These are phyloP conservation scores for Saturnia japonica DNA, from an alignment of 2,888 invertebrate species.

Conservation along the genomic window DNA sequence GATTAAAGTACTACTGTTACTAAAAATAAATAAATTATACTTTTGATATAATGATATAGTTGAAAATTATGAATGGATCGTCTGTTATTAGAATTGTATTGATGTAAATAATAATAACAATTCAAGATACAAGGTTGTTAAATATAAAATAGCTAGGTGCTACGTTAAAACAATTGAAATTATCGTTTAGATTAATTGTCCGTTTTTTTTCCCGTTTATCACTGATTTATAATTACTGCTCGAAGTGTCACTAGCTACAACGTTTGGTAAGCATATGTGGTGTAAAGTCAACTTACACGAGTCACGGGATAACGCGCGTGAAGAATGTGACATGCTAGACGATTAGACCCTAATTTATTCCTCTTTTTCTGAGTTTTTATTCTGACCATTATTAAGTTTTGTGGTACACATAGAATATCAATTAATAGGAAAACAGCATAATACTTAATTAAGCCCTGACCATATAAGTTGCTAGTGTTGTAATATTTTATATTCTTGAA, in stretches of 20 bases:
- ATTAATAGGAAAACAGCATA: not conserved
- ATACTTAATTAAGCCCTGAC: not conserved
- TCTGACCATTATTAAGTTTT: not conserved
- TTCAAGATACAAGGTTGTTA: not conserved
- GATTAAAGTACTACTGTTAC: too few relatives aligned
- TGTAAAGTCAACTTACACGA: not conserved
- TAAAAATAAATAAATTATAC: too few relatives aligned
- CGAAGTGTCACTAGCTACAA: not conserved
- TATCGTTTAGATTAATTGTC: not conserved
- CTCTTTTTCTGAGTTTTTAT: not conserved
- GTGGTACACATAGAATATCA: not conserved
- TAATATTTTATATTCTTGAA: not conserved
- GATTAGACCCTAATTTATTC: slow-evolving; percentile 2
- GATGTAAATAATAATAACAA: not conserved
- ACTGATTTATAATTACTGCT: slow-evolving; percentile 2
- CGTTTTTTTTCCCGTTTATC: not conserved
- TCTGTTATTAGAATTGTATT: not conserved
- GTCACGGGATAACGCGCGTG: slow-evolving; percentile 1
- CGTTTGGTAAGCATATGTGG: not conserved
- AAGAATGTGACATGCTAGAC: slow-evolving; percentile 1
- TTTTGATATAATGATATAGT: too few relatives aligned
- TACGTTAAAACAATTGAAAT: not conserved
- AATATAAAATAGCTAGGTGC: not conserved
- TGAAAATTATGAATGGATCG: not conserved
- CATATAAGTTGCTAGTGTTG: not conserved